Percentiles rank a stretch among this genome's conserved stretches.
Conservation (phyloP, 2,797 vertebrate species). For the Novumbra hubbsi region DNA sequence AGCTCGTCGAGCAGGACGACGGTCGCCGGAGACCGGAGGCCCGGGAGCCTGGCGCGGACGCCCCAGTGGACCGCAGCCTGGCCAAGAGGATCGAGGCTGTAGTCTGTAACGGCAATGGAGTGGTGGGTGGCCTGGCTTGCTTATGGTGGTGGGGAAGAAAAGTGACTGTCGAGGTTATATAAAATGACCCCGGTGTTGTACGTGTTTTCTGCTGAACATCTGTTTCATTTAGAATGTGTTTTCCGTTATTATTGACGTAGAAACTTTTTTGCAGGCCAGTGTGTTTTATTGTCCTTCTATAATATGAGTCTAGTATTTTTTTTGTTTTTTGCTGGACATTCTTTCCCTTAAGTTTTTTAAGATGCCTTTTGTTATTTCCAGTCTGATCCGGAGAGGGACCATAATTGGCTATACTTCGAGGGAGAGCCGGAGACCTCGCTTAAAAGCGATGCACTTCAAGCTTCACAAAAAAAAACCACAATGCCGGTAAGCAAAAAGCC, state of each 20-base stretch:
- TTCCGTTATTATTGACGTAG: not conserved
- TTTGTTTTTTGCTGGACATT: no score
- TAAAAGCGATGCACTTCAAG: constrained; percentile 52
- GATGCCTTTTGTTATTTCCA: constrained; percentile 52
- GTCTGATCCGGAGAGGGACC: constrained; percentile 42
- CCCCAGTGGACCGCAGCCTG: constrained; percentile 25
- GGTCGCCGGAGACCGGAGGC: constrained; percentile 19
- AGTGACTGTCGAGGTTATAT: not conserved
- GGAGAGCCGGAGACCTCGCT: constrained; percentile 48
- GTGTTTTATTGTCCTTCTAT: no score
- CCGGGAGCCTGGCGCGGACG: constrained; percentile 7
- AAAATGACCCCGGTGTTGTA: not conserved
- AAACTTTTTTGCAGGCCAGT: no score
- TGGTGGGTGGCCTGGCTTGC: constrained; percentile 43
- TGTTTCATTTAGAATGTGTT: not conserved
- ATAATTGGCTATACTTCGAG: constrained; percentile 35
- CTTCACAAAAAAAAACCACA: constrained; percentile 56
- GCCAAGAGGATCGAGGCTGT: constrained; percentile 52
- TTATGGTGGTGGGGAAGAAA: not conserved
- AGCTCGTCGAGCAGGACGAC: constrained; percentile 21
- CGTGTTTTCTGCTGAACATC: not conserved
- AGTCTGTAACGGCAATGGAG: constrained; percentile 70
- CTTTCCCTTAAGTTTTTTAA: not conserved
- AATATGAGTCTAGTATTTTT: no score
- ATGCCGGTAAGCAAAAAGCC: constrained; percentile 71